Evolutionary conservation across 37 sponge, comb jelly and placozoan species (phyloP), one percentile per base, ranked within the genome.

Genomic region (Theonella swinhoei): DNA sequence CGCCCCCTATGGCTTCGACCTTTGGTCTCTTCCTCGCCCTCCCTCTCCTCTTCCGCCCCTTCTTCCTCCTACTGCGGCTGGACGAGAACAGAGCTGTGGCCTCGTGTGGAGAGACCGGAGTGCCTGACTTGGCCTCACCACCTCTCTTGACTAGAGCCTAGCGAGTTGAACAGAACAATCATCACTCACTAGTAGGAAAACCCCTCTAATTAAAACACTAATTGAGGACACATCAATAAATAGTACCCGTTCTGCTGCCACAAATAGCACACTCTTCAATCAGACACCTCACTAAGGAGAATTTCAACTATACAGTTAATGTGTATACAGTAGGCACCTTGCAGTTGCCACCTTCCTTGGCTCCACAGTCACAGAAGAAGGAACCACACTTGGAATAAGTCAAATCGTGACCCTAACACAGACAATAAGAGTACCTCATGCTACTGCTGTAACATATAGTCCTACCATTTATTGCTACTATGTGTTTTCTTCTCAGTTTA

Each of bases 351-450:
- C 93, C 94, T 26, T 90, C 91, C 30, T 91, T 90, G 19, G 94
- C 94, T 34, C 96, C 96, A 83, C 96, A 96, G 84, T 96, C 96
- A 81, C 96, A 96, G 91, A 96, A 96, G 77, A 96, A 96, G 29
- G 96, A 88, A 5, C 94, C 91, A 68, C 39, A 85, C 84, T 93
- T 96, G 63, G 94, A 89, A 83, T 92, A 95, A 26, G 91, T 81
- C 20, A 93, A 59, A 34, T 90, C 96, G 65, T 95, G 96, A 31
- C 92, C 94, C 86, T 90, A 37, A 42, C 47, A 42, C 43, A 74
- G 25, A 34, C 33, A 20, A 8, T 71, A 20, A 20, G 26, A 59
- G 61, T 59, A 22, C 19, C 20, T 59, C 20, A 59, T 59, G 14
- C 14, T 59, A 59, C 14, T 22, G 19, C 20, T 22, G 20, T 59